These are phyloP conservation scores for Balearica regulorum DNA, from an alignment of 2,797 vertebrate genomes.

Conservation along the genomic window DNA sequence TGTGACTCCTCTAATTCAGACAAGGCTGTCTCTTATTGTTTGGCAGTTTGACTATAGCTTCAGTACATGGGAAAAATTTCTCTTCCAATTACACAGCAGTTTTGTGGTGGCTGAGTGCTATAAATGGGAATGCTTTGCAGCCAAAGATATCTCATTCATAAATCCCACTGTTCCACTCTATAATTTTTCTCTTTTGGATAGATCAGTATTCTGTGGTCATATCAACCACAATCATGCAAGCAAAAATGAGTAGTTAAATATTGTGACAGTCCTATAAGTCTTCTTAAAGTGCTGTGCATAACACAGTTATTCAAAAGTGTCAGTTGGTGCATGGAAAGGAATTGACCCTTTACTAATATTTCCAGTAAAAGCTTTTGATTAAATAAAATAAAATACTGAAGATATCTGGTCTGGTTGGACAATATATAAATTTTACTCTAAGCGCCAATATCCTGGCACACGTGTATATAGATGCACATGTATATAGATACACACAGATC, in stretches of 20 bases:
- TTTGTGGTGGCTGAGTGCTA: constrained; percentile 77
- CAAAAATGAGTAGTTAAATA: constrained; percentile 75
- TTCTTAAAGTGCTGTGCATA: constrained; percentile 16
- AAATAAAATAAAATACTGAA: constrained; percentile 25
- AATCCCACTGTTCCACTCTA: constrained; percentile 75
- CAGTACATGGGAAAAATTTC: constrained; percentile 74
- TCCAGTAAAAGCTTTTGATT: constrained; percentile 44
- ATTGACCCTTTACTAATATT: constrained; percentile 43
- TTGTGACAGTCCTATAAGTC: constrained; percentile 64
- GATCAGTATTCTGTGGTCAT: constrained; percentile 81
- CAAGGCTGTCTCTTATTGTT: constrained; percentile 51
- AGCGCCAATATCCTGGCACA: background rate
- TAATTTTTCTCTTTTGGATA: constrained; percentile 80
- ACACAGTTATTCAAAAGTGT: constrained; percentile 60
- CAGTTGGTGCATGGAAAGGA: constrained; percentile 43
- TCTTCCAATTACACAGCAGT: constrained; percentile 77
- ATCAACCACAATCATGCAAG: constrained; percentile 82
- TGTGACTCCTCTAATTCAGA: constrained; percentile 44
- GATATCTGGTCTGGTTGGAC: background rate
- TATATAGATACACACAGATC: background rate
- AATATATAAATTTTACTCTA: constrained; percentile 43
- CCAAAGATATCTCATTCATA: constrained; percentile 77
- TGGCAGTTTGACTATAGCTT: constrained; percentile 53
- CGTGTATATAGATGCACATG: background rate
- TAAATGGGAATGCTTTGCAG: constrained; percentile 74